These are phyloP conservation scores for Anoplophora glabripennis DNA, from an alignment of 1,140 invertebrate genomes.

Conservation along the genomic window DNA sequence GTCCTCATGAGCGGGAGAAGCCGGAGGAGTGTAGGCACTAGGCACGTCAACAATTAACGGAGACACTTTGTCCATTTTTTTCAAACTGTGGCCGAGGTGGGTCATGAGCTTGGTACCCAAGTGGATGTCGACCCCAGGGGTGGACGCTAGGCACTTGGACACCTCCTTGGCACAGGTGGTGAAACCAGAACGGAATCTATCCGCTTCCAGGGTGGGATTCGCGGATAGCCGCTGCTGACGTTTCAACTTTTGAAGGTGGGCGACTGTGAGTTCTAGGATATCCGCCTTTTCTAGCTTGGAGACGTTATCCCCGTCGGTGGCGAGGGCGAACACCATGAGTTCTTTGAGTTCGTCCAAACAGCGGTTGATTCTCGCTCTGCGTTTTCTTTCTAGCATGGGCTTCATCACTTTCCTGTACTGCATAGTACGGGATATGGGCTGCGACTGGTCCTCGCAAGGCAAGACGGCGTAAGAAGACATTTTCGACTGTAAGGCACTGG, in stretches of 20 bases:
- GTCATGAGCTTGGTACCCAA: slow-evolving; percentile 83
- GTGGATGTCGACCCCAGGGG: slow-evolving; percentile 79
- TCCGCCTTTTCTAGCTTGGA: slow-evolving; percentile 95
- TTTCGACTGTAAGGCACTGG: slow-evolving; percentile 10
- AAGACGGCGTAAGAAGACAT: slow-evolving; percentile 22
- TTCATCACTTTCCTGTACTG: slow-evolving; percentile 94
- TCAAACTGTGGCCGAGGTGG: slow-evolving; percentile 77
- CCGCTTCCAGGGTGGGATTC: slow-evolving; percentile 68
- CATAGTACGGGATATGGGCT: slow-evolving; percentile 75
- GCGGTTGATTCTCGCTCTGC: slow-evolving; percentile 89
- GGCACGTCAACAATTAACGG: slow-evolving; percentile 52
- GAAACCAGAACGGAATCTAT: slow-evolving; percentile 86
- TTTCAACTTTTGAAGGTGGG: slow-evolving; percentile 82
- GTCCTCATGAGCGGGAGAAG: slow-evolving; percentile 53
- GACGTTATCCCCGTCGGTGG: slow-evolving; percentile 82
- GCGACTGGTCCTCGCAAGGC: slow-evolving; percentile 36
- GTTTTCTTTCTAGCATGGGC: slow-evolving; percentile 90
- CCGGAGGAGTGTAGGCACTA: slow-evolving; percentile 53
- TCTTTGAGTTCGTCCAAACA: slow-evolving; percentile 91
- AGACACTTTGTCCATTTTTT: slow-evolving; percentile 67
- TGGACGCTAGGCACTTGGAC: slow-evolving; percentile 77
- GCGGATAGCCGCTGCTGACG: slow-evolving; percentile 65
- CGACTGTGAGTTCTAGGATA: slow-evolving; percentile 91
- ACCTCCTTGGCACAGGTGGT: slow-evolving; percentile 90
- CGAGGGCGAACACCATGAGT: slow-evolving; percentile 82